phyloP scores from a whole-genome alignment of 2,797 vertebrate species.

The Acanthopagrus latus region DNA sequence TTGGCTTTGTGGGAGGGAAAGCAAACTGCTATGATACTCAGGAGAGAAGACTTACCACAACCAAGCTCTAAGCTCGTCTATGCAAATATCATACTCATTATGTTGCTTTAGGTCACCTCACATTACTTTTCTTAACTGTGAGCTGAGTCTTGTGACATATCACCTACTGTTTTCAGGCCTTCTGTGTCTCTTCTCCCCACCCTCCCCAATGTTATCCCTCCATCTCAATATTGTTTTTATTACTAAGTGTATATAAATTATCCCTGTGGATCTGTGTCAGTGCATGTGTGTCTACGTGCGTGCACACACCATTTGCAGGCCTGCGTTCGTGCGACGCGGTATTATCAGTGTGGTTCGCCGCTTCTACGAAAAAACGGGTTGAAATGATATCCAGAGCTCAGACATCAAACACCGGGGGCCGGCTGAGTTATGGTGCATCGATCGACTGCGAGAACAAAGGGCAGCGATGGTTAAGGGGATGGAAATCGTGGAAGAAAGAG shows the following conservation, averaged over 20 bases:
- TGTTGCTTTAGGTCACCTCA: neutral
- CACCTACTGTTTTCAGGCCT: constrained; percentile 4
- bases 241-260: constrained; percentile 18
- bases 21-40: neutral
- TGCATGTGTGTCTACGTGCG: constrained; percentile 13
- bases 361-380: constrained; percentile 69
- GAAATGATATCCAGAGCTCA: constrained; percentile 83
- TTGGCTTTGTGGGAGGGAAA: neutral
- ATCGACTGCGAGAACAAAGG: constrained; percentile 81
- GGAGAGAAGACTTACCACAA: neutral
- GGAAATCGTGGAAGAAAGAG: constrained; percentile 77
- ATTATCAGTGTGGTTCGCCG: constrained; percentile 74
- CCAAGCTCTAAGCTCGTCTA: neutral
- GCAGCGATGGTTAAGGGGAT: constrained; percentile 65
- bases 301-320: constrained; percentile 54
- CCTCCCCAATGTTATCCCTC: constrained; percentile 24
- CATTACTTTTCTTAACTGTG: neutral
- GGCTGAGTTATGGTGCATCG: constrained; percentile 82
- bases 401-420: constrained; percentile 81
- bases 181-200: constrained; percentile 12
- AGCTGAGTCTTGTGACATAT: constrained; percentile 29
- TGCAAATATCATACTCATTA: neutral
- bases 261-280: constrained; percentile 17
- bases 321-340: constrained; percentile 63
- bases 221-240: constrained; percentile 41